Conservation (phyloP, 2,888 invertebrate species). For the Mesoligia furuncula region DNA sequence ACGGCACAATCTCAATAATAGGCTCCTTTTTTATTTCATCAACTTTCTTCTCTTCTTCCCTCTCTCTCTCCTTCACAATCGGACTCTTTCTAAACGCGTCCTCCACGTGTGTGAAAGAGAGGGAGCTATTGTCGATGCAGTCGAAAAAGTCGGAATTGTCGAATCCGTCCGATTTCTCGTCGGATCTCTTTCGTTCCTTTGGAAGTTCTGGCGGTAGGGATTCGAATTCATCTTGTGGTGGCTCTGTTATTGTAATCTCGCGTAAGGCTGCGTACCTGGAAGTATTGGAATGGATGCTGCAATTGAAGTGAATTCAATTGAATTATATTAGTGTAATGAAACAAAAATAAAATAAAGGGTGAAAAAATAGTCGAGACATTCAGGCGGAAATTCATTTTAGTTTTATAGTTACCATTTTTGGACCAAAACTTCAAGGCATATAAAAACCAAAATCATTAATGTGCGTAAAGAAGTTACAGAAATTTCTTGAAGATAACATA, state of each 20-base stretch:
- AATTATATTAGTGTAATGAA: conserved; percentile 25
- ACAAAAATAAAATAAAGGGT: conserved; percentile 5
- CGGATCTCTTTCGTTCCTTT: conserved; percentile 87
- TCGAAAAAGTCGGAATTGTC: conserved; percentile 89
- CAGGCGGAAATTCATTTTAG: not conserved
- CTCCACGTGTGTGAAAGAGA: conserved; percentile 87
- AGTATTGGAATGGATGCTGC: conserved; percentile 31
- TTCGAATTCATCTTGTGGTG: conserved; percentile 89
- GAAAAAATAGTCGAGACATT: not conserved
- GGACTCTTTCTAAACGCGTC: conserved; percentile 89
- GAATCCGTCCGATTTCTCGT: conserved; percentile 89
- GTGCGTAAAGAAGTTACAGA: not conserved
- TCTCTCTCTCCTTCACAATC: conserved; percentile 81
- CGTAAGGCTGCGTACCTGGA: conserved; percentile 93
- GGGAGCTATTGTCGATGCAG: conserved; percentile 88
- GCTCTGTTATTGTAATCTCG: conserved; percentile 93
- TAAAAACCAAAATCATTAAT: no score
- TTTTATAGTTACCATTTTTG: not conserved
- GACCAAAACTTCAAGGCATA: not conserved
- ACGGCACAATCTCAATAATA: conserved; percentile 68
- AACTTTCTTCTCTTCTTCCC: conserved; percentile 80
- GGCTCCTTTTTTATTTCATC: conserved; percentile 73
- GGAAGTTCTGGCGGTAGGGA: conserved; percentile 86
- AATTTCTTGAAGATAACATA: no score
- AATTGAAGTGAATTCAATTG: conserved; percentile 39